These are phyloP conservation scores for Lithobates pipiens DNA, from an alignment of 2,797 vertebrate species.

Conservation along the genomic window DNA sequence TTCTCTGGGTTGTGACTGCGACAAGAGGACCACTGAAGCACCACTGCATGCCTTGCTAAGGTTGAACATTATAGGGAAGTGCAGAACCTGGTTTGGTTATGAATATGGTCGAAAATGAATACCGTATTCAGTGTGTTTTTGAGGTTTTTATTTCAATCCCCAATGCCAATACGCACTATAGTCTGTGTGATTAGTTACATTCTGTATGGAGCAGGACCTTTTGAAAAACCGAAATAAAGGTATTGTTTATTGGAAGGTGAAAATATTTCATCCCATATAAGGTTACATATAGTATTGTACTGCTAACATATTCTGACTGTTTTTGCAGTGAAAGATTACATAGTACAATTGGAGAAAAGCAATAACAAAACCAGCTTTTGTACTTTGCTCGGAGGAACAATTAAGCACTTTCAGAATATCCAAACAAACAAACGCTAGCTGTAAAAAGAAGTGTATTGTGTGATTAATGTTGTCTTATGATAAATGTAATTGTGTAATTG, in stretches of 20 bases:
- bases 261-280: background rate
- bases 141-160: too few relatives aligned
- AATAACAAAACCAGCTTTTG: conserved; percentile 8
- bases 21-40: too few relatives aligned
- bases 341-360: background rate
- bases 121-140: too few relatives aligned
- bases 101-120: too few relatives aligned
- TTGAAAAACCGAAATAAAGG: too few relatives aligned
- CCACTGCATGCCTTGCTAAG: too few relatives aligned
- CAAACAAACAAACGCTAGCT: conserved; percentile 17
- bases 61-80: too few relatives aligned
- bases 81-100: too few relatives aligned
- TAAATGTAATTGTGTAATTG: conserved; percentile 52
- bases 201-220: too few relatives aligned
- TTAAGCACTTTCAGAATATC: conserved; percentile 11
- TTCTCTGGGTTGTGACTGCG: too few relatives aligned
- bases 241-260: background rate
- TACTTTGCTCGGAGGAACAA: conserved; percentile 1
- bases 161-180: too few relatives aligned
- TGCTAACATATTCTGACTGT: background rate
- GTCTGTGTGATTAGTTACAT: too few relatives aligned
- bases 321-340: background rate
- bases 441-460: conserved; percentile 25
- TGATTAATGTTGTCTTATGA: conserved; percentile 41
- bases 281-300: background rate